These are phyloP conservation scores for Habroteleia sp. DNA, from an alignment of 2,888 invertebrate species.

Conservation along the genomic window DNA sequence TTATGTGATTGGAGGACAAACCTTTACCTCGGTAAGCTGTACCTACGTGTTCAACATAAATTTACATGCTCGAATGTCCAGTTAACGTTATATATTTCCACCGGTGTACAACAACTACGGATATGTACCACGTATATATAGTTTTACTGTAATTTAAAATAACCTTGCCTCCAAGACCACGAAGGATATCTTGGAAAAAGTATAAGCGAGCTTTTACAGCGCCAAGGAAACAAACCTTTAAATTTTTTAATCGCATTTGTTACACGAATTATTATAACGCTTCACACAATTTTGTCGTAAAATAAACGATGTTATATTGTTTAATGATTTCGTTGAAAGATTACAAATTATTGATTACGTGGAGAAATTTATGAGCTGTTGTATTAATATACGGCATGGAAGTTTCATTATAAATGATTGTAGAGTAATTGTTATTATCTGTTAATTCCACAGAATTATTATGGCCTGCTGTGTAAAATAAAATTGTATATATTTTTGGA, in stretches of 20 bases:
- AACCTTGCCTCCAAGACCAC: conserved; percentile 62
- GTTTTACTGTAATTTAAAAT: conserved; percentile 67
- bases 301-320: background rate
- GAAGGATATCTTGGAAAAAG: conserved; percentile 62
- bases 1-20: conserved; percentile 63
- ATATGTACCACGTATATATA: conserved; percentile 63
- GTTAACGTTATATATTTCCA: conserved; percentile 65
- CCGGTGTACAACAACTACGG: conserved; percentile 60
- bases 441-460: too few relatives aligned
- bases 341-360: too few relatives aligned
- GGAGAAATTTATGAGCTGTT: too few relatives aligned
- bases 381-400: too few relatives aligned
- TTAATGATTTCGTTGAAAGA: too few relatives aligned
- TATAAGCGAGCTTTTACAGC: conserved; percentile 49
- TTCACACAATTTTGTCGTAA: conserved; percentile 1
- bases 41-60: conserved; percentile 66
- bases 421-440: too few relatives aligned
- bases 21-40: conserved; percentile 62
- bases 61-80: conserved; percentile 65
- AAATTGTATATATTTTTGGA: too few relatives aligned
- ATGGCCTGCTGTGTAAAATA: too few relatives aligned
- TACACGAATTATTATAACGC: conserved; percentile 9
- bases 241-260: conserved; percentile 30
- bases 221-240: conserved; percentile 44
- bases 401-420: too few relatives aligned